A percentile compares a stretch with the other conserved stretches of the same genome.
Conservation (phyloP, 2,888 invertebrate genomes). For the Drosophila gaucha region DNA sequence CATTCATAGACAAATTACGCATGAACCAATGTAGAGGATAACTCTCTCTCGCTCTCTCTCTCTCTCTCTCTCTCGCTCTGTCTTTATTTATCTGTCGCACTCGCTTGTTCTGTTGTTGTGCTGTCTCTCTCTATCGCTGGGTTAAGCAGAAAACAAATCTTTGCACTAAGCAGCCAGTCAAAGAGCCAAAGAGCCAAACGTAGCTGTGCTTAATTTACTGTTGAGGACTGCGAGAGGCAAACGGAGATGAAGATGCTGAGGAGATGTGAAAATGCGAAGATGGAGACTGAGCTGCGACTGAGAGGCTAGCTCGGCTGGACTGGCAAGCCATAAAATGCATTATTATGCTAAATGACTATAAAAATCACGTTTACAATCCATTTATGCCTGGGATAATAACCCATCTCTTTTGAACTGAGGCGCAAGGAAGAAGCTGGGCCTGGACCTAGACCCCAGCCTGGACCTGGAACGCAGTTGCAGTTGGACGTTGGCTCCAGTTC, state of each 20-base stretch:
- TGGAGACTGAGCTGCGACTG: conserved; percentile 3
- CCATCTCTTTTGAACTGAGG: conserved; percentile 72
- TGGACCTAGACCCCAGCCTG: conserved; percentile 4
- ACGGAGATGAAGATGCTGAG: conserved; percentile 11
- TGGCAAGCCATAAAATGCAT: conserved; percentile 81
- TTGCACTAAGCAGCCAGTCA: conserved; percentile 58
- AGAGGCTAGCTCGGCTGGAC: conserved; percentile 24
- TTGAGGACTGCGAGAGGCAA: conserved; percentile 4
- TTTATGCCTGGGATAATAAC: conserved; percentile 83
- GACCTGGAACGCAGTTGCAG: conserved; percentile 8
- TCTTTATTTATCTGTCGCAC: neutral
- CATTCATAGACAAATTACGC: conserved; percentile 11
- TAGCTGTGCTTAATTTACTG: conserved; percentile 59
- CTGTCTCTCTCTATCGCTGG: conserved; percentile 5
- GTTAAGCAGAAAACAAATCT: conserved; percentile 59
- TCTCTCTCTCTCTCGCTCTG: neutral
- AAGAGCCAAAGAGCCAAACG: conserved; percentile 46
- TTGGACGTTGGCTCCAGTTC: conserved; percentile 15
- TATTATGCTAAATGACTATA: conserved; percentile 84
- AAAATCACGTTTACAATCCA: conserved; percentile 84
- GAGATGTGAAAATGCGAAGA: conserved; percentile 3
- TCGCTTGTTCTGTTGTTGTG: neutral
- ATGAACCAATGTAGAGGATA: conserved; percentile 16
- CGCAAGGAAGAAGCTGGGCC: conserved; percentile 50
- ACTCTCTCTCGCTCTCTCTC: neutral